phyloP scores from a whole-genome alignment of 1,140 invertebrate species.

The Chelonus insularis region DNA sequence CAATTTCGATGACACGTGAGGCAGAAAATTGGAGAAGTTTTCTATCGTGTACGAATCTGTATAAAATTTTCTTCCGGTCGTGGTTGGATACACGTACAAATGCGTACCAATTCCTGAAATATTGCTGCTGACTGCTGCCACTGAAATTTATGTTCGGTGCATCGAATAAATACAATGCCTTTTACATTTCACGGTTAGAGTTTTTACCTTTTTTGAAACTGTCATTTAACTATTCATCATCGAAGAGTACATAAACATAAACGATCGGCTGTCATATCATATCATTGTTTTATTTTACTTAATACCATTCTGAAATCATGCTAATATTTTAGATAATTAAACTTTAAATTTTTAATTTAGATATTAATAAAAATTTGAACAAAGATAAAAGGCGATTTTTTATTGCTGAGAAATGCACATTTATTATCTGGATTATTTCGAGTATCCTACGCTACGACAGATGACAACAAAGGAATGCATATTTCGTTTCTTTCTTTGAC shows the following conservation, averaged over 20 bases:
- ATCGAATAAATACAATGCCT: conserved; percentile 31
- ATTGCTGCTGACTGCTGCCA: conserved; percentile 29
- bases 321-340: no score
- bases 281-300: no score
- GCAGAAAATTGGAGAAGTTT: conserved; percentile 43
- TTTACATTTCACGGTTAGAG: neutral
- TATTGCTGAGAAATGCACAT: no score
- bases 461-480: neutral
- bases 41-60: conserved; percentile 17
- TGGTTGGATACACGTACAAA: conserved; percentile 13
- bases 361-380: no score
- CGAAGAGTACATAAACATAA: no score
- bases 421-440: no score
- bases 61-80: neutral
- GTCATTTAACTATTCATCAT: neutral
- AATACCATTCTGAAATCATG: no score
- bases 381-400: no score
- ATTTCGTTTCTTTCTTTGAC: no score
- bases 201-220: neutral
- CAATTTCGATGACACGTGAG: conserved; percentile 31
- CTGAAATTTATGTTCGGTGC: conserved; percentile 36
- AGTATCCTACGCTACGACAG: no score
- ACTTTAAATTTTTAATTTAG: no score
- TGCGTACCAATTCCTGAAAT: conserved; percentile 41
- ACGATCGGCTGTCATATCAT: no score